A percentile compares a stretch with the other conserved stretches of the same genome.
Evolutionary conservation across 2,888 invertebrate species (phyloP).

Genomic region (Agriopis aurantiaria): DNA sequence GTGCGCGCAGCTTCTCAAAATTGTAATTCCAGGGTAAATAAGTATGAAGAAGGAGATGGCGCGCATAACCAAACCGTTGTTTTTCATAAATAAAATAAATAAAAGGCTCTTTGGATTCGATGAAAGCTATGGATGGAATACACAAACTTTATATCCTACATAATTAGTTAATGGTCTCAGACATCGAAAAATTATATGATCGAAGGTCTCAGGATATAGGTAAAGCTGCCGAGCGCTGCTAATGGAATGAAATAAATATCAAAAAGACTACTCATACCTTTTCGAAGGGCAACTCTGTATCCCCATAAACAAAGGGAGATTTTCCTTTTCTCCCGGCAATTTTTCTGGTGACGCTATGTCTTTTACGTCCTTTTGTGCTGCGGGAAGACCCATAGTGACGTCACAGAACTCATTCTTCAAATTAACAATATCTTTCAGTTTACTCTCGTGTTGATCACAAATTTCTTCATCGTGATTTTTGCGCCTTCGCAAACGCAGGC

Average conservation of each 20-base stretch:
- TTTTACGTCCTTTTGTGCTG: conserved; percentile 56
- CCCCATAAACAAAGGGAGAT: conserved; percentile 62
- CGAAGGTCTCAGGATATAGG: too few relatives aligned
- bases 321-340: conserved; percentile 57
- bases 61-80: too few relatives aligned
- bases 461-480: conserved; percentile 55
- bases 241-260: background rate
- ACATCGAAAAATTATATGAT: too few relatives aligned
- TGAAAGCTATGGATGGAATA: too few relatives aligned
- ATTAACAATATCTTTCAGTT: conserved; percentile 74
- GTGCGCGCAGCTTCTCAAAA: too few relatives aligned
- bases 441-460: conserved; percentile 51
- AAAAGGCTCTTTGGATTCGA: too few relatives aligned
- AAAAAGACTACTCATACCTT: conserved; percentile 57
- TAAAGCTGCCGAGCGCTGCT: too few relatives aligned
- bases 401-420: conserved; percentile 76
- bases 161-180: too few relatives aligned
- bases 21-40: too few relatives aligned
- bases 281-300: conserved; percentile 77
- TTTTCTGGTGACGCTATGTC: conserved; percentile 76
- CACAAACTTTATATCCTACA: too few relatives aligned
- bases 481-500: conserved; percentile 63
- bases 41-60: too few relatives aligned
- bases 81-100: too few relatives aligned
- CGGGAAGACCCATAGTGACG: conserved; percentile 71